Base-by-base conservation (phyloP, 2,888 invertebrate genomes). In the Macrophya alboannulata region DNA sequence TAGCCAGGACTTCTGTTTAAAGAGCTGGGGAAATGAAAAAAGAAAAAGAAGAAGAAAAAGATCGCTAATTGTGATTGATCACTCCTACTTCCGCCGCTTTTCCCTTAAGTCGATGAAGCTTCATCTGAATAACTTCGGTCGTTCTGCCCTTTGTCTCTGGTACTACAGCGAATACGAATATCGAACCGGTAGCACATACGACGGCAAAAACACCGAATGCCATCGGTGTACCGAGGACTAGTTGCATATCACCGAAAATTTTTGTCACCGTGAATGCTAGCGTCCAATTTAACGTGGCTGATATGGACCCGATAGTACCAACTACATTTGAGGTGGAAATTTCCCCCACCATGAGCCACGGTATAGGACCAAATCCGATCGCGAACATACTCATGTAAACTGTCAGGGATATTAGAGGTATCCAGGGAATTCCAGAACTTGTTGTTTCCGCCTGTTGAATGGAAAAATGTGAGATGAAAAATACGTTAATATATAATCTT, bases 291-390 rank as follows among this genome's bases (percentile, higher is more conserved):
- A 95, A 94, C 15, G 96, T 95, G 4, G 96, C 96, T 0, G 96
- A 95, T n/a, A 97, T 94, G 0, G 96, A 96, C 45, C 96, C 95
- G 0, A 97, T 97, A 85, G 95, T 91, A 72, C 95, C 95, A 79
- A 95, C 96, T 0, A 95, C 95, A 86, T 96, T 95, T 0, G 95
- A 92, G 8, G 97, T 94, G 88, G 97, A 96, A 65, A 97, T 94
- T 92, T 97, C 97, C 76, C 96, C 94, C 31, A 95, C 89, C 95
- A 97, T 95, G 90, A 97, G 92, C 96, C 97, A 97, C 0, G 97
- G 97, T 43, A 97, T 95, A 0, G 97, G 96, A 0, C 97, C 97
- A 31, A 95, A 95, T 0, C 97, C 97, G 40, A 96, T 92, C 0
- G 96, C 95, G 89, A 96, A 97, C 0, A 95, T 94, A 5, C 95